Evolutionary conservation across 2,888 invertebrate genomes (phyloP).

Genomic region (Pristionchus mayeri): DNA sequence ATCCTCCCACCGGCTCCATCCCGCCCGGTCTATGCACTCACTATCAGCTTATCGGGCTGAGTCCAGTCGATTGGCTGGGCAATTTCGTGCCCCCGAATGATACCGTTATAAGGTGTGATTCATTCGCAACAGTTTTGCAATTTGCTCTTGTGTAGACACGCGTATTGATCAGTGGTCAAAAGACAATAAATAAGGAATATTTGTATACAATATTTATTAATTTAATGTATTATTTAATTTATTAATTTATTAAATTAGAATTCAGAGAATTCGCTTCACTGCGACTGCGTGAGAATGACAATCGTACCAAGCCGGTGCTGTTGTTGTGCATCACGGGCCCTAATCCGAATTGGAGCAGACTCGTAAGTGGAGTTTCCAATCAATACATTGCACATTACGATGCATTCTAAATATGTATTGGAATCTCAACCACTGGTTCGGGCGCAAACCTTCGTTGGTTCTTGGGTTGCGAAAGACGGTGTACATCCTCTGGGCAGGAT

Average conservation of each 20-base stretch:
- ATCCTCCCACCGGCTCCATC: background rate
- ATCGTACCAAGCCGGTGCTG: background rate
- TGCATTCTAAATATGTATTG: background rate
- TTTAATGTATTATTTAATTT: too few species aligned
- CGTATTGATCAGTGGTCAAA: too few species aligned
- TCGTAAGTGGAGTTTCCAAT: too few species aligned
- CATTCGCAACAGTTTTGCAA: background rate
- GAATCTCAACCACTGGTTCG: background rate
- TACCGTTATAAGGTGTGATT: background rate
- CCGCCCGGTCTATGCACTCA: slow-evolving; percentile 42
- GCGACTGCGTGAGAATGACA: background rate
- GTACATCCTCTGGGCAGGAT: too few species aligned
- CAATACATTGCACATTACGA: too few species aligned
- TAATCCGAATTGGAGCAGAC: slow-evolving; percentile 30
- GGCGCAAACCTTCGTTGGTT: background rate
- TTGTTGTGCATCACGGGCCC: background rate
- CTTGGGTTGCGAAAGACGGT: too few species aligned
- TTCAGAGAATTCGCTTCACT: background rate
- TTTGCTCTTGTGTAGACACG: too few species aligned
- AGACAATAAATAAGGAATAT: too few species aligned
- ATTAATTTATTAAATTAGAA: background rate
- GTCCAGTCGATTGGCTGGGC: slow-evolving; percentile 7
- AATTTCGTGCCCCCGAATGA: slow-evolving; percentile 36
- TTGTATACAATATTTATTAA: too few species aligned
- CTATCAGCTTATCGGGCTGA: slow-evolving; percentile 24